phyloP scores from a whole-genome alignment of 2,113 vertebrate genomes.

The Urocynchramus pylzowi region DNA sequence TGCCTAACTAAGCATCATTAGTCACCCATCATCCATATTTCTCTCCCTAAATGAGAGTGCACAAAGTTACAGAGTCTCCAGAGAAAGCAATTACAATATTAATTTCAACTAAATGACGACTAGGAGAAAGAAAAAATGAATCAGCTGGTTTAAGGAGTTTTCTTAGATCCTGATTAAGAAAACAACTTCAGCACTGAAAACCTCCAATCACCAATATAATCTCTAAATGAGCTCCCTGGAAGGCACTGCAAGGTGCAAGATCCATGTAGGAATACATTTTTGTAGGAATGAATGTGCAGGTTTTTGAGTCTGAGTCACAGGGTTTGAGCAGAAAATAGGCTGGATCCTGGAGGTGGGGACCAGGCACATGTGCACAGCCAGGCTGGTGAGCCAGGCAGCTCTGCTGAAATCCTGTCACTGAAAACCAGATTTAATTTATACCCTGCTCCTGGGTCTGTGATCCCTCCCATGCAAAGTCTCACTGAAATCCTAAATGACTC shows the following conservation, averaged over 20 bases:
- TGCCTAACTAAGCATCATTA: constrained; percentile 46
- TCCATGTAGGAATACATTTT: background rate
- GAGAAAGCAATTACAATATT: constrained; percentile 40
- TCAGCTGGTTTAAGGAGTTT: background rate
- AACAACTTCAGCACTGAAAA: background rate
- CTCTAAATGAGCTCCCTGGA: background rate
- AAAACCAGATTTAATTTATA: background rate
- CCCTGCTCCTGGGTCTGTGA: fast-evolving
- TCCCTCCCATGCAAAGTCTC: background rate
- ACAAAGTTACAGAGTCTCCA: background rate
- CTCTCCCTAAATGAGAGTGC: background rate
- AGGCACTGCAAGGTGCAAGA: background rate
- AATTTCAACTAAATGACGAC: constrained; percentile 39
- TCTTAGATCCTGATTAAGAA: background rate
- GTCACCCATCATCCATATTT: constrained; percentile 1
- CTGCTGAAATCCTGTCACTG: background rate
- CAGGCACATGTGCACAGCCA: fast-evolving
- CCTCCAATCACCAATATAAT: background rate
- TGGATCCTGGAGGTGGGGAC: background rate
- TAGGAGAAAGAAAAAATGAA: background rate
- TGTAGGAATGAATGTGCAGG: background rate
- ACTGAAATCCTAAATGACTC: background rate
- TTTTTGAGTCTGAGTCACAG: background rate
- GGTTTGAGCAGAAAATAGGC: background rate
- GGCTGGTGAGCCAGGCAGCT: background rate